Base-by-base conservation (phyloP, 2,888 invertebrate genomes). In the Dicyrtoma fusca region DNA sequence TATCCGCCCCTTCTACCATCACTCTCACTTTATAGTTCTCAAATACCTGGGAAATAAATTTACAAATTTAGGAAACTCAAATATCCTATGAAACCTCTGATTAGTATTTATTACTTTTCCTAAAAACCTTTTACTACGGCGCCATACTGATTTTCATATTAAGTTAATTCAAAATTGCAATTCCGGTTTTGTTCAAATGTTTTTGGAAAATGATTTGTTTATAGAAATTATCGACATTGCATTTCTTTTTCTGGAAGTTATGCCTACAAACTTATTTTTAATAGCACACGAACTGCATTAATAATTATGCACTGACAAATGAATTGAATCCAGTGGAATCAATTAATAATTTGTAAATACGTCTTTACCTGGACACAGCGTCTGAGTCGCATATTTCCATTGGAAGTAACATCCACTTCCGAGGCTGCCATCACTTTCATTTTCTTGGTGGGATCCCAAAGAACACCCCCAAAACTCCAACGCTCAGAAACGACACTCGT, bases 381-480 rank as follows among this genome's bases (percentile, higher is more conserved):
- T 34, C 75, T 76, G 2, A 79, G 64, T 25, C 74, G 51, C 25
- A 77, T 70, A 21, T 63, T 45, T 19, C 79, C 79, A 65, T 44
- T 75, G 6, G 71, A 57, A 26, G 73, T 64, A 3, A 79, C 65
- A 64, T 78, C 77, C 14, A 75, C 62, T 74, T 77, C 78, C 10
- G 76, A 79, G 17, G 73, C 74, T 11, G 74, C 69, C 49, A 79
- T 75, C 1, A 75, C 75, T 65, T 77, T 78, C 68, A 75, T 72
- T 69, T 76, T 77, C 14, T 74, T 75, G 17, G 45, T 69, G 21
- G 77, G 78, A 61, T 79, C 79, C 77, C 78, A 79, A 17, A 75
- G 63, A 17, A 79, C 77, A 34, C 76, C 78, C 17, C 78, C 75
- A 47, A 79, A 74, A 55, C 72, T 77, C 79, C 79, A 79, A n/a